Base-by-base conservation (phyloP, 2,797 vertebrate genomes). In the Sebastes matsubarae region DNA sequence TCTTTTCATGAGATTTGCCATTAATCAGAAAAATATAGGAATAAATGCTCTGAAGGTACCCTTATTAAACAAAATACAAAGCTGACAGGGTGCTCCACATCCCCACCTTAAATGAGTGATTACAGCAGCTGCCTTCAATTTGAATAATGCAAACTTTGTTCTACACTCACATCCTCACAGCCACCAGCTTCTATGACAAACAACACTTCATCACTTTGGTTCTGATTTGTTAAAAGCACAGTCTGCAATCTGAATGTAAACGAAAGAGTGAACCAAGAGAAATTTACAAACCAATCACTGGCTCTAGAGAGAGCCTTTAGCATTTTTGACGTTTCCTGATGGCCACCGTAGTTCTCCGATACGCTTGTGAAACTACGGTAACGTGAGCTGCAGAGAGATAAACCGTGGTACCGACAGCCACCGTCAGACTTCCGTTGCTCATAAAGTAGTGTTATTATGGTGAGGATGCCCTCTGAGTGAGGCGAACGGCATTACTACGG, bases 111-210 rank as follows among this genome's bases (percentile, higher is more conserved):
- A 34, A 12, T 50, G 7, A 29, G 50, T 20, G 59, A 36, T 10
- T 59, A 5, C 2, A 75, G 22, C 46, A 2, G 46, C 79, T 34
- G 34, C 42, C 57, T 60, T 76, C 8, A 11, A 72, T 86, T 88
- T 87, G 72, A 2, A 60, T 86, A 20, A 88, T 88, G 77, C 79
- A 87, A 84, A 84, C 20, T 57, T 16, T 11, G 8, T 59, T 29
- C n/a, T 60, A 38, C 13, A 4, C 34, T 46, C 22, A 30, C 42
- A 42, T 58, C 42, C 27, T 42, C 10, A 29, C 4, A 61, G 7
- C 18, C 29, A 24, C 6, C 52, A 12, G 30, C 54, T 29, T 34
- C 58, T 25, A 10, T 4, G 12, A 79, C 58, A 42, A 58, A 66
- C 71, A 75, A 58, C 32, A 38, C 32, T 42, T 36, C 36, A 71